phyloP scores from a whole-genome alignment of 2,888 invertebrate species.

The Stomorhina lunata region DNA sequence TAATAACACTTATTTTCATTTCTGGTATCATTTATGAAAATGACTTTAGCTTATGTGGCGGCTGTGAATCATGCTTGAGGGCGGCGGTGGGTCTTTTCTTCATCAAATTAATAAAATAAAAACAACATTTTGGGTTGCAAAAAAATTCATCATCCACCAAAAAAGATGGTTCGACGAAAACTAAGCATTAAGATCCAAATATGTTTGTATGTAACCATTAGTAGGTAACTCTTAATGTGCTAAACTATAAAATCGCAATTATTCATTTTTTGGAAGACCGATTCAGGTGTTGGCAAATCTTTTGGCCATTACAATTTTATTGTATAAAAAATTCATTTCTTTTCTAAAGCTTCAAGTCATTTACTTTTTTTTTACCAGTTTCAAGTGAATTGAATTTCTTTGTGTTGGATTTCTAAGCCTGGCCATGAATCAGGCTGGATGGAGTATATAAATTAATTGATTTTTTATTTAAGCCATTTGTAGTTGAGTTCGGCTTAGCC shows the following conservation, averaged over 20 bases:
- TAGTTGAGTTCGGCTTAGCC: background rate
- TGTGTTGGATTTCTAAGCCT: background rate
- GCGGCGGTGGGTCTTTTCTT: slow-evolving; percentile 60
- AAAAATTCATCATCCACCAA: background rate
- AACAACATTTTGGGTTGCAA: background rate
- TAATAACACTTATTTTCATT: slow-evolving; percentile 32
- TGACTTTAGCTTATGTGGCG: slow-evolving; percentile 50
- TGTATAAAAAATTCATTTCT: slow-evolving; percentile 33
- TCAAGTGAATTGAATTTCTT: slow-evolving; percentile 13
- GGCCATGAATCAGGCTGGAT: background rate
- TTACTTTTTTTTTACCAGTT: slow-evolving; percentile 17
- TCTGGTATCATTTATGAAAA: slow-evolving; percentile 44
- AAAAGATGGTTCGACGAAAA: background rate
- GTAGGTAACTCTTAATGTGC: background rate
- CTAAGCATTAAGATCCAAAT: background rate
- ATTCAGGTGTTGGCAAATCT: slow-evolving; percentile 38
- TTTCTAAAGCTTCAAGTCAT: slow-evolving; percentile 51
- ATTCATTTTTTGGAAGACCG: slow-evolving; percentile 37
- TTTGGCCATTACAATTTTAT: slow-evolving; percentile 33
- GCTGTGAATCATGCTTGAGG: slow-evolving; percentile 57
- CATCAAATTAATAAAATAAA: slow-evolving; percentile 46
- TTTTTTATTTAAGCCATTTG: slow-evolving; percentile 36
- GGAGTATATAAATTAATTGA: slow-evolving; percentile 50
- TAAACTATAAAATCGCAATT: slow-evolving; percentile 44
- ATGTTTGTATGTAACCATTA: background rate